A percentile compares a stretch with the other conserved stretches of the same genome.
Conservation (phyloP, 2,113 vertebrate species). For the Burhinus oedicnemus region DNA sequence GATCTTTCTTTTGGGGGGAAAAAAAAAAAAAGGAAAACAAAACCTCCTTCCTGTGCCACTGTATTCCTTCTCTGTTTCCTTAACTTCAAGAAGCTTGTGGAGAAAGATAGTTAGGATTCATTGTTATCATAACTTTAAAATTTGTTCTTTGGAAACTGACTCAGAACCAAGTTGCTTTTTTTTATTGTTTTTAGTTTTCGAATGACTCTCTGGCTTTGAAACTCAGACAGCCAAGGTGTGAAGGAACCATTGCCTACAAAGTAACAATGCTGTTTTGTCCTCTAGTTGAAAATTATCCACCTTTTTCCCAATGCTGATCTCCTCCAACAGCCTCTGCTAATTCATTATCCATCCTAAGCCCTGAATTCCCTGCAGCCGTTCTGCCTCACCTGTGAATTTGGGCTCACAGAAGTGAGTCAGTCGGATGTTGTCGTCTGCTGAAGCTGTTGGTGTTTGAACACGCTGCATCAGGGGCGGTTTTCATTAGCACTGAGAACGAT, state of each 20-base stretch:
- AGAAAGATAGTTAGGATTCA: neutral
- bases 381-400: neutral
- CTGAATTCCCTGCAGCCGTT: rapidly evolving
- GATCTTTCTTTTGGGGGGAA: neutral
- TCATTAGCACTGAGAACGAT: conserved; percentile 34
- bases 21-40: neutral
- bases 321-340: neutral
- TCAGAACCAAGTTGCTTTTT: neutral
- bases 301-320: neutral
- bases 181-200: neutral
- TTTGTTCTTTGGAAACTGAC: neutral
- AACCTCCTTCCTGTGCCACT: neutral
- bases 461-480: neutral
- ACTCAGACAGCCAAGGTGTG: neutral
- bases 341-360: neutral
- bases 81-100: neutral
- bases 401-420: neutral
- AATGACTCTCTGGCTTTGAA: neutral
- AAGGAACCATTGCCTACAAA: neutral
- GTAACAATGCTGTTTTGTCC: neutral
- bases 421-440: rapidly evolving
- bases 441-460: neutral
- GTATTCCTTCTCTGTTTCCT: neutral
- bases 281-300: neutral
- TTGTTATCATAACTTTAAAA: neutral